Percentiles rank a stretch among this genome's conserved stretches.
Evolutionary conservation across 37 sponge, comb jelly and placozoan genomes (phyloP).

Genomic region (Hormiphora californensis): DNA sequence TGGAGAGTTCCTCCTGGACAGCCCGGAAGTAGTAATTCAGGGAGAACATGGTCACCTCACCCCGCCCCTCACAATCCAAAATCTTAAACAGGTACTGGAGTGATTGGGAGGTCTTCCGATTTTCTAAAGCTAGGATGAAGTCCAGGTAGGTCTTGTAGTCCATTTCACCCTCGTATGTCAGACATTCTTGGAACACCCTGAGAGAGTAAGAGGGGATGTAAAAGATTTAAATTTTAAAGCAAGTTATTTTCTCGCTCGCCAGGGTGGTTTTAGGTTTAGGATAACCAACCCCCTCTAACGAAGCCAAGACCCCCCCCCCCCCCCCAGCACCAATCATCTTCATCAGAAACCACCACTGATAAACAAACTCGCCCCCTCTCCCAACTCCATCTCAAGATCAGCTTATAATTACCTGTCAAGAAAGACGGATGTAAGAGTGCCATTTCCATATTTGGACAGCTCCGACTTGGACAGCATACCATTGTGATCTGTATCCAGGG

Average conservation of each 20-base stretch:
- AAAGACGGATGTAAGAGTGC: conserved; percentile 80
- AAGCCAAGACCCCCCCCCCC: no score
- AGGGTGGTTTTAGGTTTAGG: no score
- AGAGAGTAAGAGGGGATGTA: neutral
- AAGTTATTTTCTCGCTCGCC: no score
- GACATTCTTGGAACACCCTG: conserved; percentile 93
- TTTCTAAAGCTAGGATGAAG: conserved; percentile 96
- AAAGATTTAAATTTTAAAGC: no score
- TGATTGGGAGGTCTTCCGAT: conserved; percentile 81
- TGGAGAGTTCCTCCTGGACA: conserved; percentile 77
- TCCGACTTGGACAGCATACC: conserved; percentile 91
- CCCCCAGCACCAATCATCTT: no score
- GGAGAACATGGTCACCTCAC: conserved; percentile 71
- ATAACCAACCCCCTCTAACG: no score
- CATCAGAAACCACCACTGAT: no score
- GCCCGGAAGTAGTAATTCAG: conserved; percentile 88
- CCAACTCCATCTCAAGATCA: neutral
- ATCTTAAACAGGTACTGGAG: conserved; percentile 91
- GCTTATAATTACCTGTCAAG: conserved; percentile 58
- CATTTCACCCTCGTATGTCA: conserved; percentile 98
- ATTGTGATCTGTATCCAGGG: conserved; percentile 90
- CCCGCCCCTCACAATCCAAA: conserved; percentile 77
- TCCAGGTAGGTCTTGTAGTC: conserved; percentile 97
- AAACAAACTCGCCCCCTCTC: no score
- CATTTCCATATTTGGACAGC: conserved; percentile 74